Percentiles rank a stretch among this genome's conserved stretches.
Conservation (phyloP, 2,888 invertebrate genomes). For the Idaea straminata region DNA sequence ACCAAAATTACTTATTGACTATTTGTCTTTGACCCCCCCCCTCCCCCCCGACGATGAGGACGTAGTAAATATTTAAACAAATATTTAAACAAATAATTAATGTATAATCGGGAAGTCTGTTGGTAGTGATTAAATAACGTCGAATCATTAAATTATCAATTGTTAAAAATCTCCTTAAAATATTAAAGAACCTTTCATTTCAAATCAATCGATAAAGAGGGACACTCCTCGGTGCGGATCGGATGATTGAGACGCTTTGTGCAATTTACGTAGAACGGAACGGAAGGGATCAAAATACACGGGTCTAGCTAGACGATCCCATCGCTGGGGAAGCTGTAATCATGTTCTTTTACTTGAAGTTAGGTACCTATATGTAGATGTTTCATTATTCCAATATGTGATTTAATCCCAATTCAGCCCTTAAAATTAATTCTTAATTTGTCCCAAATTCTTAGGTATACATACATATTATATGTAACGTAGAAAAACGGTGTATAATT, state of each 20-base stretch:
- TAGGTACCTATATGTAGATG: neutral
- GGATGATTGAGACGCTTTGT: conserved; percentile 48
- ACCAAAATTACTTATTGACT: neutral
- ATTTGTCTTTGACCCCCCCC: too few relatives aligned
- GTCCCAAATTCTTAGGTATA: too few relatives aligned
- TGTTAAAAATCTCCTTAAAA: neutral
- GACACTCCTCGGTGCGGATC: neutral
- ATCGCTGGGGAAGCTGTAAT: neutral
- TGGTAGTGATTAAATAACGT: too few relatives aligned
- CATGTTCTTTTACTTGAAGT: neutral
- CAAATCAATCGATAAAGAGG: conserved; percentile 20
- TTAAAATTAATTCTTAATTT: too few relatives aligned
- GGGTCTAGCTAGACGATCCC: neutral
- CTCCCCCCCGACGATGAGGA: too few relatives aligned
- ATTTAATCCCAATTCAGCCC: too few relatives aligned
- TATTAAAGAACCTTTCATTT: conserved; percentile 1
- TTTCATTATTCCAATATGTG: neutral
- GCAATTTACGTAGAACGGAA: conserved; percentile 39
- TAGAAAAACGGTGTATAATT: too few relatives aligned
- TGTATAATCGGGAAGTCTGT: too few relatives aligned
- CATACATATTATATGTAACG: too few relatives aligned
- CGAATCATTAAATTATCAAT: too few relatives aligned
- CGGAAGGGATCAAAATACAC: conserved; percentile 2
- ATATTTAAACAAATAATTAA: too few relatives aligned
- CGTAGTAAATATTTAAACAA: too few relatives aligned